Base-by-base conservation (phyloP, 2,888 invertebrate genomes). In the Mystacides longicornis region DNA sequence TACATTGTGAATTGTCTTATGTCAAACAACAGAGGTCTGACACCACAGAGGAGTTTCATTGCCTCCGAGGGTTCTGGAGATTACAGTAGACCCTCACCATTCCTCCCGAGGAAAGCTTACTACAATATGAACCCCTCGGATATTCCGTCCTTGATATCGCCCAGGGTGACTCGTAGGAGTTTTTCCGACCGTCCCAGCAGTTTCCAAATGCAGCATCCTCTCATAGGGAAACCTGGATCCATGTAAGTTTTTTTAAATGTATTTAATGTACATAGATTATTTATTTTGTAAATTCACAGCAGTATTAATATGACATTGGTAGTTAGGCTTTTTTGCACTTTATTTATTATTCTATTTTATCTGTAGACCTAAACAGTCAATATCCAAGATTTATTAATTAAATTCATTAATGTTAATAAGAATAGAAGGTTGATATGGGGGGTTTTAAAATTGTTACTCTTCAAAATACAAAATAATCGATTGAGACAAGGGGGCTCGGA, bases 201-300 rank as follows among this genome's bases (percentile, higher is more conserved):
- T n/a, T 60, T 62, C 49, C 56, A 58, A 7, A 60, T 62, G 60
- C 62, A 62, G 48, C 60, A 60, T 53, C 62, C 62, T 7, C 53
- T 60, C 14, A 50, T 60, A 11, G 62, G 62, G 45, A 62, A 62
- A 52, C 62, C 62, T 5, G 60, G 62, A 51, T 60, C 62, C 23
- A 62, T 62, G 62, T 62, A 53, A 62, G 62, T 62, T 3, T 37
- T 37, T 16, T 37, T 37, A 20, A 5, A 45, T 45, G 9, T 45
- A 45, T 45, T 45, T 19, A 11, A 43, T 43, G 45, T 37, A 56
- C 52, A 43, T 31, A 37, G 42, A 46, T 53, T 33, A 53, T 31
- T 11, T 37, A 37, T 37, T 37, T 3, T 37, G 14, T 37, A 37
- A 37, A 37, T 37, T n/a, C 37, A 27, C 37, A 37, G n/a, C n/a